Evolutionary conservation across 2,888 invertebrate genomes (phyloP).

Genomic region (Caenorhabditis afra): DNA sequence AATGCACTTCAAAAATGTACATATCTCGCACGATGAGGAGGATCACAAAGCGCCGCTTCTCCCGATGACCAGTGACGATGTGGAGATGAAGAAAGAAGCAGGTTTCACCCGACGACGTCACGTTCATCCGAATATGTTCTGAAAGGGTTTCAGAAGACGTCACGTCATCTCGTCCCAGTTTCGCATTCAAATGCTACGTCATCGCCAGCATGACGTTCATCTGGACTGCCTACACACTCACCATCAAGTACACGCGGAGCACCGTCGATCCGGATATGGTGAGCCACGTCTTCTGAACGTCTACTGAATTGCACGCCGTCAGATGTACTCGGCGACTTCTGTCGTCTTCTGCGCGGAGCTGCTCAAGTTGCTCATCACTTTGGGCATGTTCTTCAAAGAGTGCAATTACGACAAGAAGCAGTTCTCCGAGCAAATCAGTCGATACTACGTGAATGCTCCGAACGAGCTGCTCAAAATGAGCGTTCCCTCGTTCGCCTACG

Average conservation of each 20-base stretch:
- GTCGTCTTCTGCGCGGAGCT: conserved; percentile 79
- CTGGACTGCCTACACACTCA: conserved; percentile 80
- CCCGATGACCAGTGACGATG: conserved; percentile 29
- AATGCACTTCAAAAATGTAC: conserved; percentile 51
- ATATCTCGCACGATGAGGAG: conserved; percentile 36
- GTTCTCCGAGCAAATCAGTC: conserved; percentile 63
- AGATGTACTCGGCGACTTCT: conserved; percentile 75
- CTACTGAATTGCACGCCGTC: conserved; percentile 6
- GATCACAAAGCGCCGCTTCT: conserved; percentile 24
- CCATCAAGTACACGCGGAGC: conserved; percentile 78
- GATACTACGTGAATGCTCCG: conserved; percentile 77
- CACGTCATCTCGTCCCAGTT: conserved; percentile 28
- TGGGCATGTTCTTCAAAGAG: conserved; percentile 72
- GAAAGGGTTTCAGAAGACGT: conserved; percentile 17
- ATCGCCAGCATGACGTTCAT: conserved; percentile 78
- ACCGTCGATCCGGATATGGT: conserved; percentile 70
- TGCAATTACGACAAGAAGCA: conserved; percentile 50
- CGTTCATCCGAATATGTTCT: background rate
- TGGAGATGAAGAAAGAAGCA: conserved; percentile 19
- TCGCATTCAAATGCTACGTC: conserved; percentile 74
- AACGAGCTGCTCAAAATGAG: conserved; percentile 80
- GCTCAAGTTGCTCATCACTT: conserved; percentile 74
- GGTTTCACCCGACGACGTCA: conserved; percentile 10
- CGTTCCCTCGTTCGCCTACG: conserved; percentile 80
- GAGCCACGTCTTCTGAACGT: background rate